Base-by-base conservation (phyloP, 2,113 vertebrate species). In the Corvus moneduloides region DNA sequence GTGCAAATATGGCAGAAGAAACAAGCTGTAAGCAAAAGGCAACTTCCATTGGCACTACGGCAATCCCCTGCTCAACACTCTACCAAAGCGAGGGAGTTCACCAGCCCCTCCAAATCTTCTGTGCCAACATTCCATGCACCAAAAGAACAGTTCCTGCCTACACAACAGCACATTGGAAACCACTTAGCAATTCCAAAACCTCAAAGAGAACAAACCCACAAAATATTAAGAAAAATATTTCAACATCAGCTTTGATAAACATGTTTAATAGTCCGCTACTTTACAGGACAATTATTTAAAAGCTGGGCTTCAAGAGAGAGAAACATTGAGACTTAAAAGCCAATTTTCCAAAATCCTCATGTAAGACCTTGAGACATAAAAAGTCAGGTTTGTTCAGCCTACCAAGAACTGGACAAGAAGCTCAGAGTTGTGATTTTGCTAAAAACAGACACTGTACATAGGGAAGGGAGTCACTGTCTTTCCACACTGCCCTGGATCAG, bases 231-330 rank as follows among this genome's bases (percentile, higher is more conserved):
- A 80, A 90, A 87, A 44, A 6, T 92, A 95, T 90, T 88, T 91
- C 69, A 94, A 77, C 61, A 68, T 90, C 19, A 90, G 63, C 55
- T 95, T 84, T 81, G 67, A 77, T 61, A 78, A 89, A 95, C 77
- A 46, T 62, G 51, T 96, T 96, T 96, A 96, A 97, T 97, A 92
- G 94, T 84, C 79, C 2, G 2, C 48, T 84, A 33, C 56, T 93
- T 88, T 77, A 94, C 91, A 96, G 41, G 67, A 89, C 52, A 86
- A 74, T 91, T 78, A 66, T 33, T 92, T 94, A 91, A 93, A 95
- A 96, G 46, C 80, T 48, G 46, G 88, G 48, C 67, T 90, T 95
- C 35, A 76, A 46, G 10, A 41, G 2, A 87, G 5, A 67, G 22
- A 79, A 91, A 90, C 37, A 71, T 7, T 71, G 48, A 91, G n/a